Evolutionary conservation across 2,113 vertebrate genomes (phyloP).

Genomic region (Ictalurus furcatus): DNA sequence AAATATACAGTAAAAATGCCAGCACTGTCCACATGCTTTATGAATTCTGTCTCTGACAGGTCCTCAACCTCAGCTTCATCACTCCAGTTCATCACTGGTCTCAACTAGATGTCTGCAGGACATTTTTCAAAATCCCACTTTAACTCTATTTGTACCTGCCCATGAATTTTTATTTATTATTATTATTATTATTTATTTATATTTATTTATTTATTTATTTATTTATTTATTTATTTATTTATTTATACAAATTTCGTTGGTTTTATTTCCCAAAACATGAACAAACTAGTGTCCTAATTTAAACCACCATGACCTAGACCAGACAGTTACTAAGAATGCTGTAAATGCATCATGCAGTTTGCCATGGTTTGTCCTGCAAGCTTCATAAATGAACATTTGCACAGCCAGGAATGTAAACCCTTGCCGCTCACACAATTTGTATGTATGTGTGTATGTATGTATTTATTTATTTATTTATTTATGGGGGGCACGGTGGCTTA

Average conservation of each 20-base stretch:
- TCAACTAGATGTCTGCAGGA: background rate
- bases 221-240: too few relatives aligned
- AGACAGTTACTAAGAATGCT: background rate
- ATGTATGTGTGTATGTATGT: too few relatives aligned
- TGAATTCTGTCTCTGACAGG: background rate
- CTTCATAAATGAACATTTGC: too few relatives aligned
- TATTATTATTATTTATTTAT: too few relatives aligned
- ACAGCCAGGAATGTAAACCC: background rate
- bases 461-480: too few relatives aligned
- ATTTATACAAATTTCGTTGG: background rate
- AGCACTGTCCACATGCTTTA: background rate
- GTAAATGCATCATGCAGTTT: background rate
- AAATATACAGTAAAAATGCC: background rate
- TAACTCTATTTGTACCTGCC: background rate
- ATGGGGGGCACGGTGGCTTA: too few relatives aligned
- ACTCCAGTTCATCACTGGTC: background rate
- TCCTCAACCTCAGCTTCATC: background rate
- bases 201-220: too few relatives aligned
- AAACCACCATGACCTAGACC: background rate
- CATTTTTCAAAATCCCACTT: background rate
- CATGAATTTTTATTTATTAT: background rate
- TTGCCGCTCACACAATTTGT: too few relatives aligned
- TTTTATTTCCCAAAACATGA: background rate
- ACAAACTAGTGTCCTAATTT: background rate
- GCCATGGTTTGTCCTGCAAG: too few relatives aligned